These are phyloP conservation scores for Chiroxiphia lanceolata DNA, from an alignment of 2,797 vertebrate genomes.

Conservation along the genomic window DNA sequence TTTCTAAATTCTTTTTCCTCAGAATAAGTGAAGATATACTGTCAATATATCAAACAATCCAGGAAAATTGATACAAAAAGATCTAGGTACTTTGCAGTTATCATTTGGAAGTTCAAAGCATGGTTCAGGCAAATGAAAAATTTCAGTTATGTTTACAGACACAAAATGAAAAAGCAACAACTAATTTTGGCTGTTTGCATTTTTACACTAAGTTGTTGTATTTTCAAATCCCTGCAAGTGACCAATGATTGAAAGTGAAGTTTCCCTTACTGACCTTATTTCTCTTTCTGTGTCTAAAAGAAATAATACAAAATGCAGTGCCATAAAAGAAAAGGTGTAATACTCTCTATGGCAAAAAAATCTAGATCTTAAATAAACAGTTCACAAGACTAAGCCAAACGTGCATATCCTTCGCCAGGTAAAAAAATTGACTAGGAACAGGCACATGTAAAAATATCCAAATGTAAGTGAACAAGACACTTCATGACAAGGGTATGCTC, in stretches of 20 bases:
- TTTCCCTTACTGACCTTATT: neutral
- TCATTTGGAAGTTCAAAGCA: neutral
- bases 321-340: neutral
- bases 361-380: neutral
- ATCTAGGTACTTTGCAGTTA: neutral
- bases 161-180: neutral
- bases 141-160: neutral
- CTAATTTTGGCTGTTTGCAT: neutral
- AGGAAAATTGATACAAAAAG: neutral
- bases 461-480: neutral
- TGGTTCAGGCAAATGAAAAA: neutral
- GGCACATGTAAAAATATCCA: neutral
- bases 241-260: neutral
- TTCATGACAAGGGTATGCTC: neutral
- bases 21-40: neutral
- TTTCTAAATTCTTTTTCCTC: neutral
- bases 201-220: neutral
- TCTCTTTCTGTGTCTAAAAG: neutral
- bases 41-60: neutral
- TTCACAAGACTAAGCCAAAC: neutral
- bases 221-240: neutral
- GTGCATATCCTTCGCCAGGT: neutral
- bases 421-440: neutral
- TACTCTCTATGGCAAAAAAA: neutral
- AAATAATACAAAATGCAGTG: neutral